Conservation (phyloP, 2,888 invertebrate species). For the Diplolepis rosae region DNA sequence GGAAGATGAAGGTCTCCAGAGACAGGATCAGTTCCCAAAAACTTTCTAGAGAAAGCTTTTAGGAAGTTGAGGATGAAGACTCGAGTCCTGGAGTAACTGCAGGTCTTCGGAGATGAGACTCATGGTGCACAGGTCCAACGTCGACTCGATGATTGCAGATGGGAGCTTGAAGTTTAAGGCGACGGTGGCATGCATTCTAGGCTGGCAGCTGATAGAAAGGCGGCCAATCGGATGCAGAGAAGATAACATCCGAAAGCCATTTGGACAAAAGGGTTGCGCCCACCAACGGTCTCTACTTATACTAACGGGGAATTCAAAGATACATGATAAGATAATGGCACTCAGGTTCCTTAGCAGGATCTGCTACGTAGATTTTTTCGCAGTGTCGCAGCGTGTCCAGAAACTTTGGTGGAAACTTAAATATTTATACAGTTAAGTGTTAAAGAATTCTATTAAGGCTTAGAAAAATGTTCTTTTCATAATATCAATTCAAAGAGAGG, state of each 20-base stretch:
- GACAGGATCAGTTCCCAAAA: slow-evolving; percentile 20
- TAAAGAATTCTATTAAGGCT: no score
- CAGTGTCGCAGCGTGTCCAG: not conserved
- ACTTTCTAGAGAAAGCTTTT: not conserved
- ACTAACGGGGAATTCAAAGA: slow-evolving; percentile 74
- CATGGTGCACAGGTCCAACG: not conserved
- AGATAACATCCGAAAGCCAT: slow-evolving; percentile 73
- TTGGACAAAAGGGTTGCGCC: slow-evolving; percentile 73
- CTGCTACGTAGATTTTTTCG: slow-evolving; percentile 38
- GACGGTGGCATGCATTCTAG: slow-evolving; percentile 37
- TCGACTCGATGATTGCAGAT: slow-evolving; percentile 33
- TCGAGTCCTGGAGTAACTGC: slow-evolving; percentile 8
- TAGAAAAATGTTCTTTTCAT: not conserved
- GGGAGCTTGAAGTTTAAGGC: slow-evolving; percentile 34
- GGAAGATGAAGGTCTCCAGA: not conserved
- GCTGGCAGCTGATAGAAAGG: slow-evolving; percentile 69
- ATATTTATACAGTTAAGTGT: no score
- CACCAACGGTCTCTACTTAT: slow-evolving; percentile 74
- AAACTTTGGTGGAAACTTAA: no score
- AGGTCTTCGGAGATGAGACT: not conserved
- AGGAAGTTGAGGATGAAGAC: slow-evolving; percentile 3
- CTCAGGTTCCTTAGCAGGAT: slow-evolving; percentile 37
- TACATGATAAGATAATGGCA: slow-evolving; percentile 64
- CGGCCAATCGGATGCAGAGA: slow-evolving; percentile 72
- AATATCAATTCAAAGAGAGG: no score